Percentiles rank a stretch among this genome's conserved stretches.
These are phyloP conservation scores for Hyles euphorbiae DNA, from an alignment of 1,140 invertebrate species.

Conservation along the genomic window DNA sequence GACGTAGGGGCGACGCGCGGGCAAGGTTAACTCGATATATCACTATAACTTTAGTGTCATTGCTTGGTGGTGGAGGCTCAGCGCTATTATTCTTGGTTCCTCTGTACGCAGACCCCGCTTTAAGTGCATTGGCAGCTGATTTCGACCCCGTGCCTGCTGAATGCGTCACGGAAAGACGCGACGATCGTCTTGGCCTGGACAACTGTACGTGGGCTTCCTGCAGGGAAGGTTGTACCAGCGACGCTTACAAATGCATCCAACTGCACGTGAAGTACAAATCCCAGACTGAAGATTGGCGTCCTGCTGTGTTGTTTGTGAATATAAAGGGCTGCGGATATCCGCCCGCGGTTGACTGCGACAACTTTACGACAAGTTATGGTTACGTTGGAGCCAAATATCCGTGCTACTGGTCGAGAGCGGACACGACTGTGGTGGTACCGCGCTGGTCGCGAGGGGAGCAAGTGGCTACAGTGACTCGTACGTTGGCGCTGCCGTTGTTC, in stretches of 20 bases:
- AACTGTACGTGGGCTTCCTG: slow-evolving; percentile 93
- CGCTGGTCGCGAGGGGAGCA: slow-evolving; percentile 87
- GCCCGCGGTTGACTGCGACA: slow-evolving; percentile 87
- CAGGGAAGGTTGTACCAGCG: slow-evolving; percentile 91
- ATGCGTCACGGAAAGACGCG: slow-evolving; percentile 85
- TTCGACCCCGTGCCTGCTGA: slow-evolving; percentile 86
- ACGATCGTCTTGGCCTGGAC: slow-evolving; percentile 85
- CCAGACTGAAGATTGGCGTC: slow-evolving; percentile 53
- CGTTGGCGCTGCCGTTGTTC: slow-evolving; percentile 87
- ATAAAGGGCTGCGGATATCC: slow-evolving; percentile 91
- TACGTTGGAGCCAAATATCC: slow-evolving; percentile 86
- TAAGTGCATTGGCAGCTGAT: slow-evolving; percentile 89
- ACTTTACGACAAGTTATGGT: slow-evolving; percentile 86
- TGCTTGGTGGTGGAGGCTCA: slow-evolving; percentile 87
- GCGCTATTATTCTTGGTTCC: slow-evolving; percentile 91
- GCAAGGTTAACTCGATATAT: slow-evolving; percentile 87
- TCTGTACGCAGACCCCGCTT: slow-evolving; percentile 92
- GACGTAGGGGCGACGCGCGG: slow-evolving; percentile 79
- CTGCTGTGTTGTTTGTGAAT: slow-evolving; percentile 68
- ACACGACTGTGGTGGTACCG: slow-evolving; percentile 86
- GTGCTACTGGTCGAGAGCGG: slow-evolving; percentile 89
- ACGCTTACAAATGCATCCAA: slow-evolving; percentile 90
- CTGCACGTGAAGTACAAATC: slow-evolving; percentile 87
- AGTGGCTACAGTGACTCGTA: slow-evolving; percentile 86
- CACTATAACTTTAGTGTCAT: slow-evolving; percentile 85